These are phyloP conservation scores for Leptogaster cylindrica DNA, from an alignment of 2,888 invertebrate genomes.

Conservation along the genomic window DNA sequence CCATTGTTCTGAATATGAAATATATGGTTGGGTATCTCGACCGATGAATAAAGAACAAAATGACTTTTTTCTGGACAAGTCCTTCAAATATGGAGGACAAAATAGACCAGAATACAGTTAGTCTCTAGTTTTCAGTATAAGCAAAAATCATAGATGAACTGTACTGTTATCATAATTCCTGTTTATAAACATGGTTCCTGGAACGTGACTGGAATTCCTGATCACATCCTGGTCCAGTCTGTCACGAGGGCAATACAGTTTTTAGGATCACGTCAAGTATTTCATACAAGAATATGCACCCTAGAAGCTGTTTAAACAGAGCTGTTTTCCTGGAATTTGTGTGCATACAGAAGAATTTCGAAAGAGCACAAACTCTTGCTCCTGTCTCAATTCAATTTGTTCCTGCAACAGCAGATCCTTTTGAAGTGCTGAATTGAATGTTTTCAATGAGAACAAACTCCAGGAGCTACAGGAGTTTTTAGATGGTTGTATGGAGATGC, in stretches of 20 bases:
- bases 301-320: no score
- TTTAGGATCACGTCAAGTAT: not conserved
- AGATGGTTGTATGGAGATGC: no score
- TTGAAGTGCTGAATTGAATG: no score
- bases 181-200: constrained; percentile 16
- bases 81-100: not conserved
- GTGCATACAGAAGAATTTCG: constrained; percentile 6
- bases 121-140: no score
- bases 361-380: constrained; percentile 13
- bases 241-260: not conserved
- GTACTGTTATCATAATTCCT: not conserved
- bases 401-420: no score
- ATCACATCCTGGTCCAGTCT: not conserved
- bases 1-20: not conserved
- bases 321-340: constrained; percentile 13
- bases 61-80: no score
- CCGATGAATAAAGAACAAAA: constrained; percentile 8
- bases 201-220: constrained; percentile 14
- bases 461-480: no score
- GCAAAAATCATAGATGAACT: constrained; percentile 11
- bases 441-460: no score
- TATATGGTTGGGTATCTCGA: not conserved
- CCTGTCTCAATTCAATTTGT: constrained; percentile 24
- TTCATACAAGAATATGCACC: no score
- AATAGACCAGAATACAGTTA: not conserved